A percentile compares a stretch with the other conserved stretches of the same genome.
These are phyloP conservation scores for Lynx canadensis DNA, from an alignment of 2,113 vertebrate species.

Conservation along the genomic window DNA sequence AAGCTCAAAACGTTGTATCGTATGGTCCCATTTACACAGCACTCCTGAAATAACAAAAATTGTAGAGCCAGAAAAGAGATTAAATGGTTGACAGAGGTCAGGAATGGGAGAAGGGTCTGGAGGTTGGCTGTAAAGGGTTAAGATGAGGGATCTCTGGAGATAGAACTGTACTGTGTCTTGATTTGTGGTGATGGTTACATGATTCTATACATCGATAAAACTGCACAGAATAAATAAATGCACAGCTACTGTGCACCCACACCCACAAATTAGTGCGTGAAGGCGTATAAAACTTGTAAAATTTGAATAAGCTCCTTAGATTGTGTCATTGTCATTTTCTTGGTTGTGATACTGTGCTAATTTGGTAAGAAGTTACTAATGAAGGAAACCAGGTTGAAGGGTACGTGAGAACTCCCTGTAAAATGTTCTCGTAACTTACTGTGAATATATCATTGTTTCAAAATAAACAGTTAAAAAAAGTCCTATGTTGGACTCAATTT, in stretches of 20 bases:
- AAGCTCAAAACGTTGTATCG: neutral
- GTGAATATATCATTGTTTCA: neutral
- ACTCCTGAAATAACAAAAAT: conserved; percentile 16
- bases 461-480: neutral
- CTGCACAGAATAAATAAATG: neutral
- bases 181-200: neutral
- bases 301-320: neutral
- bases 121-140: neutral
- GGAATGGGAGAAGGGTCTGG: neutral
- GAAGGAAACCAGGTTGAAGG: neutral
- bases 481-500: neutral
- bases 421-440: neutral
- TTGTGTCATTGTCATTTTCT: neutral
- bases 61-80: neutral
- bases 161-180: neutral
- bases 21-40: neutral
- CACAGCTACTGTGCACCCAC: accelerated
- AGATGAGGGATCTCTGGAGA: neutral
- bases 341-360: neutral
- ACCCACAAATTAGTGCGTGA: neutral
- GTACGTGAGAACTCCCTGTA: neutral
- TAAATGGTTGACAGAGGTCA: neutral
- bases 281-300: neutral
- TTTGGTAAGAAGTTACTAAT: neutral
- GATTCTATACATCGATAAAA: neutral